Base-by-base conservation (phyloP, 2,888 invertebrate species). In the Diaprepes abbreviatus region DNA sequence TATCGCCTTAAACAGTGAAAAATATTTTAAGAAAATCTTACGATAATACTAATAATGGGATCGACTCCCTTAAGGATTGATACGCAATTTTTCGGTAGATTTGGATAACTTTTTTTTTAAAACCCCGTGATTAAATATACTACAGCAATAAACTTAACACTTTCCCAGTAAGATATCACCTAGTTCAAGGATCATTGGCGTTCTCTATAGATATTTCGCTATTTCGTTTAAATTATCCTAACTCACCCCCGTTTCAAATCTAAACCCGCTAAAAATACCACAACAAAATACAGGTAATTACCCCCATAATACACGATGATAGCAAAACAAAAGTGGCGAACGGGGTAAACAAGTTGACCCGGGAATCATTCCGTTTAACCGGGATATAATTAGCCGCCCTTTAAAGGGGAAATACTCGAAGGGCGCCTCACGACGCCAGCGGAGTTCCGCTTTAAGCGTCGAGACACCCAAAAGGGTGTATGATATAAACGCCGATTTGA, bases 301-400 rank as follows among this genome's bases (percentile, higher is more conserved):
- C 7, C 14, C 12, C 28, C 28, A 28, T 28, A 50, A 28, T 50
- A 28, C 28, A 50, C 48, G 48, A 28, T 28, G 48, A 50, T 28
- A 50, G 48, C 48, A 28, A 50, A 50, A 50, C 48, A 50, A 50
- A 50, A 50, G 48, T 50, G 40, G 64, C 31, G 38, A 40, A 40
- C 28, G 54, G 64, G 54, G 55, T 28, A 40, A 64, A 54, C 64
- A 38, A 43, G 64, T 55, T 64, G 64, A 64, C 54, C 64, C 64
- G 55, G 55, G 24, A 64, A 54, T 36, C 43, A 50, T 60, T 24
- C 57, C 55, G 68, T 62, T 57, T 68, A 62, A 68, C 62, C 63
- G 48, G 63, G 60, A 68, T 68, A 68, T 63, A 68, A 68, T 68
- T 68, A 68, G 63, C 62, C 59, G 36, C 40, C 38, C 19, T 66